Conservation (phyloP, 2,888 invertebrate genomes). For the Melanostoma scalare region DNA sequence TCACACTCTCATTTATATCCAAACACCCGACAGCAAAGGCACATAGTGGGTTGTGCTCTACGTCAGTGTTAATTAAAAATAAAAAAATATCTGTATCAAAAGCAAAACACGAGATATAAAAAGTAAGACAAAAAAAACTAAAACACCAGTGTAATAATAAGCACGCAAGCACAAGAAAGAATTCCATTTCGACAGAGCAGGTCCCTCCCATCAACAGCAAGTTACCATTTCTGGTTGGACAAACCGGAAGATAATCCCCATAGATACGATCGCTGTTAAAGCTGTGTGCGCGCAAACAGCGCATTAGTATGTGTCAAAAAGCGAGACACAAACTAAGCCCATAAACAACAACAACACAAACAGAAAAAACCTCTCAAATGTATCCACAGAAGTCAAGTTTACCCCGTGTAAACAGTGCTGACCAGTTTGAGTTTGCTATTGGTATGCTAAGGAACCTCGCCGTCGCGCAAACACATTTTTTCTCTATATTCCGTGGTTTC, state of each 20-base stretch:
- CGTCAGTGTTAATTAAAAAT: conserved; percentile 66
- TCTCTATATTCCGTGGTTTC: conserved; percentile 36
- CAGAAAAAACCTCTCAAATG: conserved; percentile 27
- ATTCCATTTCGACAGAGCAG: conserved; percentile 60
- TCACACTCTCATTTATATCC: neutral
- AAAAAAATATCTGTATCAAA: conserved; percentile 33
- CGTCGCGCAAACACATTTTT: conserved; percentile 50
- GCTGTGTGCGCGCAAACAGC: conserved; percentile 33
- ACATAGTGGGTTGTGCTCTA: conserved; percentile 64
- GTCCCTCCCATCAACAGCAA: conserved; percentile 69
- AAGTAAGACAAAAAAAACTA: conserved; percentile 30
- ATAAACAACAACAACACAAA: conserved; percentile 19
- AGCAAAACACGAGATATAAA: conserved; percentile 29
- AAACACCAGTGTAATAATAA: conserved; percentile 32
- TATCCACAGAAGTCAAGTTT: conserved; percentile 73
- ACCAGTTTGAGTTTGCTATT: conserved; percentile 72
- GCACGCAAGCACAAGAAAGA: conserved; percentile 22
- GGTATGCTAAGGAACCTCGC: conserved; percentile 63
- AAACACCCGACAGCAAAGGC: neutral
- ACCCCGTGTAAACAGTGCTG: conserved; percentile 70
- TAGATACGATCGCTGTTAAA: conserved; percentile 30
- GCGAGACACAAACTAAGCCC: conserved; percentile 14
- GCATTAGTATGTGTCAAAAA: conserved; percentile 32
- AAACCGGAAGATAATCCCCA: conserved; percentile 67
- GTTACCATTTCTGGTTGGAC: conserved; percentile 70